Conservation (phyloP, 1,140 invertebrate species). For the Drosophila nebulosa region DNA sequence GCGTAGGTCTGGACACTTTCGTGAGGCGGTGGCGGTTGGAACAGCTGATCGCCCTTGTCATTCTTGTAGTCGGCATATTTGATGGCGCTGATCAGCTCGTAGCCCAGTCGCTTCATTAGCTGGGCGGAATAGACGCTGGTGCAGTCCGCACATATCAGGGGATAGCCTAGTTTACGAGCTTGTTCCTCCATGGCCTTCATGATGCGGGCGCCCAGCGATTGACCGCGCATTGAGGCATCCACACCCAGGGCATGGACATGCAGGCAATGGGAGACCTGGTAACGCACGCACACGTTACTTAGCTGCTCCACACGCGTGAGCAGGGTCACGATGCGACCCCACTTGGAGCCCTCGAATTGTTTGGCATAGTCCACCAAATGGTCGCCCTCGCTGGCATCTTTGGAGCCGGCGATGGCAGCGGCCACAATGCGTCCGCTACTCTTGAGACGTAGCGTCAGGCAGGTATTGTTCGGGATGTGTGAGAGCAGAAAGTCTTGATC, state of each 20-base stretch:
- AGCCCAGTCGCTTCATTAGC: conserved; percentile 40
- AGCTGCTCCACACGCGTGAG: conserved; percentile 30
- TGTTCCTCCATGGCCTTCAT: conserved; percentile 18
- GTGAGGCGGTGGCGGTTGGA: conserved; percentile 53
- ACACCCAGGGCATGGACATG: conserved; percentile 59
- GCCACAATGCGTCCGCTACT: conserved; percentile 36
- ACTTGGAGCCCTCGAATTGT: conserved; percentile 37
- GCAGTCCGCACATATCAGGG: conserved; percentile 52
- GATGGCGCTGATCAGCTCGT: conserved; percentile 33
- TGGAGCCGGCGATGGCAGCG: conserved; percentile 50
- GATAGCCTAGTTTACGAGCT: conserved; percentile 34
- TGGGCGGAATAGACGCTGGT: conserved; percentile 57
- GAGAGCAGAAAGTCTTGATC: conserved; percentile 52
- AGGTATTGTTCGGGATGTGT: conserved; percentile 41
- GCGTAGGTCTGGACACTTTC: conserved; percentile 53
- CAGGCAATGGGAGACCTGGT: conserved; percentile 22
- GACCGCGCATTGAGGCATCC: conserved; percentile 34
- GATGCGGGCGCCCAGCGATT: conserved; percentile 36
- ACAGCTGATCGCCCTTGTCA: conserved; percentile 36
- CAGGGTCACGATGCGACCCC: conserved; percentile 51
- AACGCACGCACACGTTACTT: conserved; percentile 42
- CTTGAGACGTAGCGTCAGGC: conserved; percentile 24
- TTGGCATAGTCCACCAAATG: conserved; percentile 9
- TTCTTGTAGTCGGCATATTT: conserved; percentile 48
- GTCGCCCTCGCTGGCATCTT: conserved; percentile 10